Evolutionary conservation across 2,797 vertebrate species (phyloP).

Genomic region (Gorsachius magnificus): DNA sequence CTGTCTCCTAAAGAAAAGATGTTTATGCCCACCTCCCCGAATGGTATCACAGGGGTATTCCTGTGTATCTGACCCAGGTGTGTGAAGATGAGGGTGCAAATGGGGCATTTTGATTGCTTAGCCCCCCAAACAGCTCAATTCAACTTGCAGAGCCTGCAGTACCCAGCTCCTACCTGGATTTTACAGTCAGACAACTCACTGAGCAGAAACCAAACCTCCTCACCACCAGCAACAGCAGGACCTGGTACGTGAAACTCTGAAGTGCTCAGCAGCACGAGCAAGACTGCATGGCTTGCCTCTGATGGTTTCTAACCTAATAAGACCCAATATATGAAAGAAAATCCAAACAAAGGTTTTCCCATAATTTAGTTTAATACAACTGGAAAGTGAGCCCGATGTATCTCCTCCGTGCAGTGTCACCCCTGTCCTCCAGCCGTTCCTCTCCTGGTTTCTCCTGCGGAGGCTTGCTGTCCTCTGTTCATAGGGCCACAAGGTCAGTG

Average conservation of each 20-base stretch:
- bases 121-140: not conserved
- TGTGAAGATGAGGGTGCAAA: not conserved
- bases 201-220: not conserved
- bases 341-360: not conserved
- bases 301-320: not conserved
- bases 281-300: not conserved
- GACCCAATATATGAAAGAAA: not conserved
- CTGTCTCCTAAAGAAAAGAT: not conserved
- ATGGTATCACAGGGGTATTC: not conserved
- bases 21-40: not conserved
- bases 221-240: not conserved
- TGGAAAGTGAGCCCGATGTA: not conserved
- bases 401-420: not conserved
- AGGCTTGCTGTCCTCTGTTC: not conserved
- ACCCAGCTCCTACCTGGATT: fast-evolving
- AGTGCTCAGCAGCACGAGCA: not conserved
- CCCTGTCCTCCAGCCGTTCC: not conserved
- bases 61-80: not conserved
- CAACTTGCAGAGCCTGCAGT: not conserved
- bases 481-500: not conserved
- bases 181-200: fast-evolving
- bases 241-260: not conserved
- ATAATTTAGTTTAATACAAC: not conserved
- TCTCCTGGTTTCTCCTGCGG: not conserved
- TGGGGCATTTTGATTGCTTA: not conserved